Evolutionary conservation across 2,888 invertebrate genomes (phyloP), one percentile per base, ranked within the genome.

Genomic region (Oscheius sp.): DNA sequence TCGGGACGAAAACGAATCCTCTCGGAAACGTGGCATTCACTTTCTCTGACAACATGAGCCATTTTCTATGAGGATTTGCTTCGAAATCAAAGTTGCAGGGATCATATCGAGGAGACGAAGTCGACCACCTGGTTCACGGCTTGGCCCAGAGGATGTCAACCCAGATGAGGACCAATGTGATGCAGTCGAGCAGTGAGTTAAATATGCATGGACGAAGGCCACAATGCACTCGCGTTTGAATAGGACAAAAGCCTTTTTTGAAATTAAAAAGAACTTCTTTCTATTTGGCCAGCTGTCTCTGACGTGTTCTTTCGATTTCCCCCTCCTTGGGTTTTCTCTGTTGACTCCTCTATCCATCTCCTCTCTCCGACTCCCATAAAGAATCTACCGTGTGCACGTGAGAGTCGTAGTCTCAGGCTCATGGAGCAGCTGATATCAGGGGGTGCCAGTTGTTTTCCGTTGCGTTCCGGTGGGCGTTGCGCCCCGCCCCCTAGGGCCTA

Each of bases 31-130:
- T 15, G 15, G 8, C 37, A 8, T 37, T 52, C 8, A 8, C 37
- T 23, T 27, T 31, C 33, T 53, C 58, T 17, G 25, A n/a, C 46
- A 48, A 23, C 23, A 12, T 61, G 17, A n/a, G 15, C n/a, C 27
- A 15, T 39, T 73, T 75, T 25, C n/a, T n/a, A n/a, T n/a, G n/a
- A n/a, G n/a, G n/a, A n/a, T n/a, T n/a, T n/a, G n/a, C n/a, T n/a
- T n/a, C n/a, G n/a, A n/a, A n/a, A n/a, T n/a, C n/a, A n/a, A n/a
- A n/a, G n/a, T n/a, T n/a, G n/a, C 72, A 78, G 78, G 65, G 74
- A 29, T 71, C 76, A 0, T 78, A 73, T 65, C 71, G 73, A 57
- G 75, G 75, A 20, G 78, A 78, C 73, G 75, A 78, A 64, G 78
- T 78, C 65, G 78, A 78, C 69, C 70, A 70, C 57, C 73, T 78